A percentile compares a stretch with the other conserved stretches of the same genome.
phyloP scores from a whole-genome alignment of 2,797 vertebrate genomes.

The Platalea minor region DNA sequence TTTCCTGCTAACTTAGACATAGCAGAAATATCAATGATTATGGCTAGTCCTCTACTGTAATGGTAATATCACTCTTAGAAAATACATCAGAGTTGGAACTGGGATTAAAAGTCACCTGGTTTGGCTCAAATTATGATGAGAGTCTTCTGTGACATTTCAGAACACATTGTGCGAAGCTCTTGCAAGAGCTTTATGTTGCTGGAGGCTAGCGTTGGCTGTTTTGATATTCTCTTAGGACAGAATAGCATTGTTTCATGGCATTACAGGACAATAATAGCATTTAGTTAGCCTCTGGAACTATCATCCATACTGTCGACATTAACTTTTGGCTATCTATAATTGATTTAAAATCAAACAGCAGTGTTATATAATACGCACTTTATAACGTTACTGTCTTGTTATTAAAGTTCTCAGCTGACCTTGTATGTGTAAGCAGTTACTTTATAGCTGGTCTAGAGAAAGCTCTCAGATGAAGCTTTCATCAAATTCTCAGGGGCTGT shows the following conservation, averaged over 20 bases:
- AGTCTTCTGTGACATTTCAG: not conserved
- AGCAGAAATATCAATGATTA: not conserved
- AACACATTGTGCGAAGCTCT: not conserved
- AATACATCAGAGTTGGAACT: not conserved
- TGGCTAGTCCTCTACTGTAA: not conserved
- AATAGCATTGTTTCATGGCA: not conserved
- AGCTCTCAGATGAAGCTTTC: not conserved
- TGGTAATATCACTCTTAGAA: not conserved
- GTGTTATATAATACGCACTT: not conserved
- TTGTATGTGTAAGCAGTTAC: not conserved
- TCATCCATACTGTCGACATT: conserved; percentile 28
- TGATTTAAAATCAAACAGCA: conserved; percentile 34
- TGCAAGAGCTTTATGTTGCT: not conserved
- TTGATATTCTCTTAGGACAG: conserved; percentile 17
- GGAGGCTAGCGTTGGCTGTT: not conserved
- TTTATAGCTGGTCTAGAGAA: not conserved
- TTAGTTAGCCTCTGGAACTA: conserved; percentile 22
- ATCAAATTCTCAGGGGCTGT: not conserved
- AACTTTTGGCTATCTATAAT: not conserved
- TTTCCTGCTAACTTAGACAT: not conserved
- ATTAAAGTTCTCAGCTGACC: not conserved
- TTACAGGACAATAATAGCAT: not conserved
- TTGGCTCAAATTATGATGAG: not conserved
- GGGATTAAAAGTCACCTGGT: not conserved
- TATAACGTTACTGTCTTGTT: not conserved